phyloP scores from a whole-genome alignment of 2,888 invertebrate genomes.

The Ormyrus labotus region DNA sequence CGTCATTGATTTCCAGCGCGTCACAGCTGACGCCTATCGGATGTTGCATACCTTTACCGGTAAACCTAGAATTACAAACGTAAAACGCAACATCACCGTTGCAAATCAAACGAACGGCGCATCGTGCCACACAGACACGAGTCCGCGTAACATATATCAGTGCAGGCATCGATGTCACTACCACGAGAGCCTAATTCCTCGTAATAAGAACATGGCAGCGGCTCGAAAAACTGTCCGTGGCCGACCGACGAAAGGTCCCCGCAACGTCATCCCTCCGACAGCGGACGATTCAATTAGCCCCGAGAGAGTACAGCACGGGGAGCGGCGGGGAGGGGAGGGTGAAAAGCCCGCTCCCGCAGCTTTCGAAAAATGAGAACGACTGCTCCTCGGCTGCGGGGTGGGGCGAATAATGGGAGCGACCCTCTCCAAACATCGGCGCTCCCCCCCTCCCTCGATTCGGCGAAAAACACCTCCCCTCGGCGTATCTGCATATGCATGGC shows the following conservation, averaged over 20 bases:
- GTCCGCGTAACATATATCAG: too few relatives aligned
- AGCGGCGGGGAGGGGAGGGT: not conserved
- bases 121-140: too few relatives aligned
- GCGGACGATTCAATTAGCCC: conserved; percentile 13
- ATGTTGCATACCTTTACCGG: too few relatives aligned
- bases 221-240: not conserved
- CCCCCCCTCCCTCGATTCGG: conserved; percentile 64
- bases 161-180: too few relatives aligned
- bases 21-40: too few relatives aligned
- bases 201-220: too few relatives aligned
- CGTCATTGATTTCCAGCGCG: too few relatives aligned
- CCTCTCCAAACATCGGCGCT: conserved; percentile 72
- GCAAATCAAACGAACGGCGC: too few relatives aligned
- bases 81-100: too few relatives aligned
- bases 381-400: conserved; percentile 59
- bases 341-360: not conserved
- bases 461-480: conserved; percentile 50
- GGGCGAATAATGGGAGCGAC: conserved; percentile 73
- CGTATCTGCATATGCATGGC: conserved; percentile 45
- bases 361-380: conserved; percentile 70
- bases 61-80: too few relatives aligned
- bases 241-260: not conserved
- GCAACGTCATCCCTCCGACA: not conserved
- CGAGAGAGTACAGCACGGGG: not conserved
- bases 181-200: too few relatives aligned